Conservation (phyloP, 2,797 vertebrate species). For the Leucoraja ocellata region DNA sequence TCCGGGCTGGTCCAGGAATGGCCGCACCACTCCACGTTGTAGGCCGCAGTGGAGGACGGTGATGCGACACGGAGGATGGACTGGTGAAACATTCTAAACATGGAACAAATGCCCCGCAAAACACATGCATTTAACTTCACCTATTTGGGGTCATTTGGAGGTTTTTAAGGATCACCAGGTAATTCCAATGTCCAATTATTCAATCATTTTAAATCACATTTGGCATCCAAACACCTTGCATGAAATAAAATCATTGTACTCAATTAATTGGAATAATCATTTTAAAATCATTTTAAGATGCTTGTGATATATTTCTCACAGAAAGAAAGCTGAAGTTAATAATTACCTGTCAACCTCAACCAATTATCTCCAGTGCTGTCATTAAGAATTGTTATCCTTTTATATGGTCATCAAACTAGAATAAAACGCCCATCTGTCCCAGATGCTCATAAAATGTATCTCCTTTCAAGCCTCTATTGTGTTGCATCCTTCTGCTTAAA, state of each 20-base stretch:
- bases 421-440: not conserved
- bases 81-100: not conserved
- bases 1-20: too few species aligned
- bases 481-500: conserved; percentile 1
- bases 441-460: not conserved
- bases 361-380: conserved; percentile 1
- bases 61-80: not conserved
- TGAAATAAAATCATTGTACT: not conserved
- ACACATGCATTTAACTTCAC: too few species aligned
- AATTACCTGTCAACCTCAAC: conserved; percentile 10
- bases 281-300: conserved; percentile 23
- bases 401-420: not conserved
- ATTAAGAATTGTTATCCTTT: conserved; percentile 9
- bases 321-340: conserved; percentile 26
- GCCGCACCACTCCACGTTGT: too few species aligned
- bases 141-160: not conserved
- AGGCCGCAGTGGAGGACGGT: too few species aligned
- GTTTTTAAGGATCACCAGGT: too few species aligned
- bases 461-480: conserved; percentile 4
- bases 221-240: conserved; percentile 17
- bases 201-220: not conserved
- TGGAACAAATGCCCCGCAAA: not conserved
- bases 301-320: not conserved
- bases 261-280: conserved; percentile 2
- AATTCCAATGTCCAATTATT: conserved; percentile 1